phyloP scores from a whole-genome alignment of 64 coral and sea anemone genomes.

The Pachyseris speciosa region DNA sequence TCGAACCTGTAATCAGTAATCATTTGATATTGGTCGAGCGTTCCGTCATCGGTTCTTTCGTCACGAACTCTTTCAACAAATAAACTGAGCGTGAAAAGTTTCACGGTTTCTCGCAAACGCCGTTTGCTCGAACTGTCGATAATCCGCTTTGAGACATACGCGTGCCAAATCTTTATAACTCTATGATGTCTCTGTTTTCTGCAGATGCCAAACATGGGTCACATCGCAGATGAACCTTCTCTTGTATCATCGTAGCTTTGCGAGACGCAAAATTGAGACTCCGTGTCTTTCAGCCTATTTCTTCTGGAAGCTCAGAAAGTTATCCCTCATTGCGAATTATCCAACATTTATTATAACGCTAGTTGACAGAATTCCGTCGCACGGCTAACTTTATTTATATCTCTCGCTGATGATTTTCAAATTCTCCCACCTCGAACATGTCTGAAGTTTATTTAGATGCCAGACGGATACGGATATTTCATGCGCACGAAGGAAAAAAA shows the following conservation, averaged over 20 bases:
- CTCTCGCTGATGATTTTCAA: too few species aligned
- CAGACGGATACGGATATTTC: too few species aligned
- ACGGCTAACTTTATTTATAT: too few species aligned
- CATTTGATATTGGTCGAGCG: not conserved
- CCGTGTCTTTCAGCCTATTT: not conserved
- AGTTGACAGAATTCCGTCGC: too few species aligned
- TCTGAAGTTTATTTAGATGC: too few species aligned
- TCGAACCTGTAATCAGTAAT: not conserved
- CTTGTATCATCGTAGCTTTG: not conserved
- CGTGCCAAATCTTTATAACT: too few species aligned
- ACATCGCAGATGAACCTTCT: too few species aligned
- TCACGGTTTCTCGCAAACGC: not conserved
- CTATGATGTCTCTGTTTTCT: too few species aligned
- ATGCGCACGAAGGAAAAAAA: too few species aligned
- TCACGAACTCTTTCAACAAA: slow-evolving; percentile 15
- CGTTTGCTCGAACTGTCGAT: not conserved
- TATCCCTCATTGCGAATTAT: not conserved
- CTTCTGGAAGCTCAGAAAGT: not conserved
- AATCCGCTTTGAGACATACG: too few species aligned
- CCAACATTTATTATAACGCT: not conserved
- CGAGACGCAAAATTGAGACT: not conserved
- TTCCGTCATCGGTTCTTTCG: not conserved
- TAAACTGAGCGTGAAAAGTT: not conserved
- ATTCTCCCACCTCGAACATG: too few species aligned
- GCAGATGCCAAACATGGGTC: too few species aligned